Evolutionary conservation across 2,888 invertebrate genomes (phyloP).

Genomic region (Strigamia maritima): DNA sequence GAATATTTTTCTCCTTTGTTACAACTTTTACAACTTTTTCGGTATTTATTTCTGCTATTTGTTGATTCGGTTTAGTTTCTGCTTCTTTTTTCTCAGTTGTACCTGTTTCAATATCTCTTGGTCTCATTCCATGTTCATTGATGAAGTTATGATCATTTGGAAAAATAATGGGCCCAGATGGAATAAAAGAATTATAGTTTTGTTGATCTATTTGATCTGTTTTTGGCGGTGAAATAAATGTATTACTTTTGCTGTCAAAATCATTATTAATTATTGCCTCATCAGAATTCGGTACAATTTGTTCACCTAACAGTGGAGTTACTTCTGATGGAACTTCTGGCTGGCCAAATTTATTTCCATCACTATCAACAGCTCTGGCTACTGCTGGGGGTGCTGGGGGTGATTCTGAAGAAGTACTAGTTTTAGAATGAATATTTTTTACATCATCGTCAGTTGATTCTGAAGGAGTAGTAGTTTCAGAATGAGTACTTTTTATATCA

Average conservation of each 20-base stretch:
- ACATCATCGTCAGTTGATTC: no score
- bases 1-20: not conserved
- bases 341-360: not conserved
- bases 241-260: not conserved
- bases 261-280: not conserved
- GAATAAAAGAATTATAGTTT: not conserved
- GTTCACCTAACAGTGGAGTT: not conserved
- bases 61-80: not conserved
- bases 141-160: not conserved
- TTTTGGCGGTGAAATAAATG: not conserved
- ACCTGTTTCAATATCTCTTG: not conserved
- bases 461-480: no score
- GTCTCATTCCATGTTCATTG: constrained; percentile 34
- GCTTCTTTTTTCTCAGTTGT: not conserved
- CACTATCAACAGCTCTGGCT: not conserved
- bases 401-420: not conserved
- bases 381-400: not conserved
- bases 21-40: not conserved
- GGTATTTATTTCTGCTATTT: not conserved
- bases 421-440: no score
- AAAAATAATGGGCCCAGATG: constrained; percentile 12
- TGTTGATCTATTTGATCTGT: not conserved
- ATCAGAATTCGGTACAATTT: not conserved
- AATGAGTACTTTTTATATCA: no score
- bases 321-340: not conserved